A percentile compares a stretch with the other conserved stretches of the same genome.
phyloP scores from a whole-genome alignment of 1,140 invertebrate species.

The Rhyacophila brunnea region DNA sequence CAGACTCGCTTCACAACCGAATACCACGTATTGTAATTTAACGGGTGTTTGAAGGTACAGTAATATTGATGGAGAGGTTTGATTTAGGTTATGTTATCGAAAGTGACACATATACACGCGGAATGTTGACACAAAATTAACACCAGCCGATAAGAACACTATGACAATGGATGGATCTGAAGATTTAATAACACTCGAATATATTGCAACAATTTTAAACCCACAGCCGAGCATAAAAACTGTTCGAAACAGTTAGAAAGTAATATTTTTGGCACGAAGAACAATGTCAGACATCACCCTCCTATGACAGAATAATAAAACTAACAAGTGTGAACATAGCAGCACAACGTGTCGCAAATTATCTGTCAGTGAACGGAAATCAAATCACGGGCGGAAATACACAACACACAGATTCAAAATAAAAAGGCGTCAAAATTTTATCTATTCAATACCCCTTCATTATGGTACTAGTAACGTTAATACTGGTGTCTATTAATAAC shows the following conservation, averaged over 20 bases:
- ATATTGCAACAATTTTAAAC: background rate
- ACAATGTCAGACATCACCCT: background rate
- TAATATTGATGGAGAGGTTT: background rate
- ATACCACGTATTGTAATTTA: conserved; percentile 4
- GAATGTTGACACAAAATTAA: background rate
- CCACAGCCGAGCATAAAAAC: background rate
- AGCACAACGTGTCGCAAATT: background rate
- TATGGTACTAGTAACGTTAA: no score
- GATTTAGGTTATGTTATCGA: conserved; percentile 6
- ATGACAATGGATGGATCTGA: background rate
- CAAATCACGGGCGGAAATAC: no score
- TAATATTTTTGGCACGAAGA: conserved; percentile 1
- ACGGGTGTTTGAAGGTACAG: conserved; percentile 1
- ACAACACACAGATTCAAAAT: no score
- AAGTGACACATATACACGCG: conserved; percentile 10
- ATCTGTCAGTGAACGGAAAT: no score
- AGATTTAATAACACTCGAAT: background rate
- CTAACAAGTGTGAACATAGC: conserved; percentile 3
- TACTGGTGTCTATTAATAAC: no score
- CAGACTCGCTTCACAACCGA: conserved; percentile 1
- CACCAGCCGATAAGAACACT: background rate
- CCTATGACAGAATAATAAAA: background rate
- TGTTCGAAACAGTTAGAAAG: background rate
- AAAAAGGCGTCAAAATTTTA: no score
- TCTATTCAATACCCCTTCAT: no score